Conservation (phyloP, 1,140 invertebrate species). For the Solenopsis fugax region DNA sequence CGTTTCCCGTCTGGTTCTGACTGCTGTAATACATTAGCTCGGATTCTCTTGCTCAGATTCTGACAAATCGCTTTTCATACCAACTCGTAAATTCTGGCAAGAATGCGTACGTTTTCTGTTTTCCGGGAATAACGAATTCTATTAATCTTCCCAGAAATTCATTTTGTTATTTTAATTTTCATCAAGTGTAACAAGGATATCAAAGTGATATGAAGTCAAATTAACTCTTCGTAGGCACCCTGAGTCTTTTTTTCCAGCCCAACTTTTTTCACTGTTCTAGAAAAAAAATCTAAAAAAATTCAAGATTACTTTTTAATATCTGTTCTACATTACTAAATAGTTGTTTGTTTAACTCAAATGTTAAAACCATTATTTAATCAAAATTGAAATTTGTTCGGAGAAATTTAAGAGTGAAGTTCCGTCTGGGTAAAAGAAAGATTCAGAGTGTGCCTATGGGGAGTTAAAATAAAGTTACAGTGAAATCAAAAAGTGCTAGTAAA, state of each 20-base stretch:
- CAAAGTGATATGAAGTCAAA: not conserved
- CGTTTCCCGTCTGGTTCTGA: not conserved
- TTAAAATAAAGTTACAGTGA: not conserved
- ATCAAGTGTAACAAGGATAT: too few relatives aligned
- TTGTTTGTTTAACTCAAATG: too few relatives aligned
- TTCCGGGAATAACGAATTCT: not conserved
- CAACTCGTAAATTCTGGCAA: not conserved
- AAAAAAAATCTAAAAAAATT: too few relatives aligned
- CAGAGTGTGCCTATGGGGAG: not conserved
- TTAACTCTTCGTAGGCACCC: too few relatives aligned
- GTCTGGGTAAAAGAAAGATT: too few relatives aligned
- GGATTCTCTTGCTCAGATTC: not conserved
- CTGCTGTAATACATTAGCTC: not conserved
- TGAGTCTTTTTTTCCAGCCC: too few relatives aligned
- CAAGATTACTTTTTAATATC: too few relatives aligned
- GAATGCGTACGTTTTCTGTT: not conserved
- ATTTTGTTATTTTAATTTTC: not conserved
- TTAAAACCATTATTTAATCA: too few relatives aligned
- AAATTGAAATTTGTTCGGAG: too few relatives aligned
- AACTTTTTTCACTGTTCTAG: too few relatives aligned
- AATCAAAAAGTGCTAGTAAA: not conserved
- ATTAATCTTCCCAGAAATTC: not conserved
- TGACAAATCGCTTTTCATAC: conserved; percentile 20
- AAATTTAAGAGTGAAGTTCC: too few relatives aligned
- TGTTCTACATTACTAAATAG: too few relatives aligned